Base-by-base conservation (phyloP, 1,140 invertebrate species). In the Phenacoccus solenopsis region DNA sequence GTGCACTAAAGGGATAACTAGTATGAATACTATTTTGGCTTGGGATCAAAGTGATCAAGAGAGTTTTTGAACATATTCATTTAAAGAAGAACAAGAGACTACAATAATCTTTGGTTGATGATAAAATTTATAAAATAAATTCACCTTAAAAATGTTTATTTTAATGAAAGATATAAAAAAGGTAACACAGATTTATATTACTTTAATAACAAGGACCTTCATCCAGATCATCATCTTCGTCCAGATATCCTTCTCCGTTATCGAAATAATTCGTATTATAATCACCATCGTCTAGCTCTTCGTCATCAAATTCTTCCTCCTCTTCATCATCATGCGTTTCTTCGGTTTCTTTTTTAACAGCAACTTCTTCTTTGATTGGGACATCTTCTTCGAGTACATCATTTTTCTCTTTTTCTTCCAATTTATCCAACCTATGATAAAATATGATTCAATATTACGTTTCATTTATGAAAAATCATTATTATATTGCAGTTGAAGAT, bases 141-240 rank as follows among this genome's bases (percentile, higher is more conserved):
- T n/a, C n/a, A n/a, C n/a, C n/a, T 49, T 4, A 49, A 9, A 49
- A 49, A 49, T 49, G 20, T 16, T 32, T 32, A 32, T 13, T 32
- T 5, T 32, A 32, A 32, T 32, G 13, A n/a, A 38, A 9, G 5
- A 59, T 59, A 64, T 3, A 24, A 3, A 10, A 64, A 64, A 64
- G 59, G 59, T 64, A 64, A 64, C 59, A 64, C 16, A 24, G 5
- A 16, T n/a, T 3, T 2, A 16, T n/a, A 2, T 49, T 3, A 16
- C 13, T 3, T 25, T 64, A 64, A 24, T 64, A 64, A 16, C 59
- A 64, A 16, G 59, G 59, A 3, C 38, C 38, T 64, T 93, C 90
- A 78, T 93, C 90, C 71, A 89, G 77, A 77, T 90, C 90, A 75
- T 93, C 90, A 77, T 93, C 90, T 74, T 93, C 90, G 28, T 93